Evolutionary conservation across 2,888 invertebrate species (phyloP).

Genomic region (Dolomedes plantarius): DNA sequence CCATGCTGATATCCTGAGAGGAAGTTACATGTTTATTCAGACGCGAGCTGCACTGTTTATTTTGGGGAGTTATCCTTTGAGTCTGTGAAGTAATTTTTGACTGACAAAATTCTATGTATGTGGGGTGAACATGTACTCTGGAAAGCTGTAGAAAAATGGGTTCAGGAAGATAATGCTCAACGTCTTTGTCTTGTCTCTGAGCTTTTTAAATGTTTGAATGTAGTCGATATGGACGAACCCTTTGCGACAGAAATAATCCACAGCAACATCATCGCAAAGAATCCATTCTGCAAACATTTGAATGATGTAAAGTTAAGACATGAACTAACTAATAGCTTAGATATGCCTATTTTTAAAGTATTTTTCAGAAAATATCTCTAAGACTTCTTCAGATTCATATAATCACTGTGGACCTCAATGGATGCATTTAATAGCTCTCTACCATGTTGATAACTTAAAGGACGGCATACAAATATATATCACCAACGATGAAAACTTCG

Average conservation of each 20-base stretch:
- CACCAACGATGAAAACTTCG: conserved; percentile 25
- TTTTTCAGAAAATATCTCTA: no score
- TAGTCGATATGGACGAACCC: not conserved
- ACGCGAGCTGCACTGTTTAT: not conserved
- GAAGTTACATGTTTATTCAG: conserved; percentile 24
- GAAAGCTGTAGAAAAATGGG: conserved; percentile 18
- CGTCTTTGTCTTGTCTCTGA: no score
- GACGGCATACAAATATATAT: not conserved
- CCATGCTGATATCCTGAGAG: not conserved
- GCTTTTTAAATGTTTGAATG: no score
- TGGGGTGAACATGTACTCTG: not conserved
- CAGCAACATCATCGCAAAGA: not conserved
- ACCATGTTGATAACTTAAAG: not conserved
- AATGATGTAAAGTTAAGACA: no score
- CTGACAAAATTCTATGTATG: conserved; percentile 28
- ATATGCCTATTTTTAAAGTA: no score
- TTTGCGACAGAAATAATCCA: no score
- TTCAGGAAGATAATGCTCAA: no score
- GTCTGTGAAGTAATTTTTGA: conserved; percentile 7
- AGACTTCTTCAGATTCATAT: not conserved
- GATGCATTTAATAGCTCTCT: not conserved
- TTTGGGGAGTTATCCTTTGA: not conserved
- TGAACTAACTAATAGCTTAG: no score
- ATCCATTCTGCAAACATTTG: not conserved
- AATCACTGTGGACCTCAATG: no score